Base-by-base conservation (phyloP, 2,797 vertebrate genomes). In the Saxicola maurus region DNA sequence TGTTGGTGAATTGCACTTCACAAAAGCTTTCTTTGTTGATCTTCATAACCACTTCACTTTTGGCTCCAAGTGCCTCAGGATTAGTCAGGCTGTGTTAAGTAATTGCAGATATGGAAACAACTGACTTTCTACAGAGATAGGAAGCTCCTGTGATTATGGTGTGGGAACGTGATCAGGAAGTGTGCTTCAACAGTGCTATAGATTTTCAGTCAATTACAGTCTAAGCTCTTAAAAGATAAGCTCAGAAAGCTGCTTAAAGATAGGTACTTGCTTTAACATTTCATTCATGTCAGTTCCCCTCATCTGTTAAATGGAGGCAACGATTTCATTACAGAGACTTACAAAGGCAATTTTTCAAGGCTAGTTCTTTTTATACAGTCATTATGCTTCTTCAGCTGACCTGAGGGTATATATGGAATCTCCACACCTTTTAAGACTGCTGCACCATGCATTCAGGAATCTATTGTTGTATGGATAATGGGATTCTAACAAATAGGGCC, bases 141-240 rank as follows among this genome's bases (percentile, higher is more conserved):
- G 18, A 78, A 71, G 62, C 18, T 65, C n/a, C 37, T 46, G n/a
- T 81, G 38, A 46, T 82, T 71, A 57, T 16, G 8, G 46, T 21
- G 7, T 40, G 62, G 25, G 60, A 59, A 62, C 0, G 1, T 19
- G 46, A 89, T 40, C 62, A 67, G 24, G 66, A 93, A 87, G 85
- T 51, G 24, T 74, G 30, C 51, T 87, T 87, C 55, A 75, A 37
- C 33, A 77, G 11, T 18, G 59, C 17, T 92, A 92, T 74, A 79
- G 91, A 87, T 92, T 94, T 92, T 72, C 59, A 69, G 68, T 78
- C 73, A 86, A 71, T 79, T 91, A 79, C 52, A 45, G 30, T 14
- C 69, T 71, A 75, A 78, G 30, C 28, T 83, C 73, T 78, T 78
- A 31, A 86, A 83, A 92, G 87, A 87, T 83, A 86, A 92, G 42